Evolutionary conservation across 1,140 invertebrate species (phyloP), one percentile per base, ranked within the genome.

Genomic region (Drosophila lini): DNA sequence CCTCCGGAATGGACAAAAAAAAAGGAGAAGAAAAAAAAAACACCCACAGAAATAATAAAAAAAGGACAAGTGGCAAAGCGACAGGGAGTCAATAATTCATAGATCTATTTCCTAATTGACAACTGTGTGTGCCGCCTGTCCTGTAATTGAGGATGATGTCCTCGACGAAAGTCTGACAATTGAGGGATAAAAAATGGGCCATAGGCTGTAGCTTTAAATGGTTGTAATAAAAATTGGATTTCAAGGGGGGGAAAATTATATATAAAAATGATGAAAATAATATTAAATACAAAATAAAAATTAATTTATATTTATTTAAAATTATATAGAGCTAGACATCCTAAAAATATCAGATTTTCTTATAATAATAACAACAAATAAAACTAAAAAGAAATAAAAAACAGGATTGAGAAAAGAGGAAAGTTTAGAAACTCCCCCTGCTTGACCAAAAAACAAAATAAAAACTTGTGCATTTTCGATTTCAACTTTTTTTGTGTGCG

Each of bases 31-130:
- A 19, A 50, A 44, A 45, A 45, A 28, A 32, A 19, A n/a, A 36
- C 52, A 55, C 34, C 19, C 19, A 55, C 52, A 25, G 8, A 31
- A 1, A n/a, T 7, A 9, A 52, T 11, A 7, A 19, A 15, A 19
- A 41, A 11, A 16, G 22, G 32, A 22, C 56, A 74, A 60, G 56
- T 59, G 69, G 57, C 59, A 74, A 62, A 68, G 47, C 73, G 74
- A 76, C 74, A 76, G 73, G 73, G 74, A 76, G 74, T 76, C 74
- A 76, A 76, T 76, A 76, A 76, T 76, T 76, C 74, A 76, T 76
- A 36, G 44, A 76, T 76, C 41, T 75, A 53, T 48, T 57, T 75
- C 52, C 73, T 75, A 75, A 75, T 75, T 75, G 73, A 75, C 60
- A 68, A 68, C 65, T 42, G 61, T 50, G 25, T 28, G 64, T 13